phyloP scores from a whole-genome alignment of 2,113 vertebrate species.

The Pardalotus punctatus region DNA sequence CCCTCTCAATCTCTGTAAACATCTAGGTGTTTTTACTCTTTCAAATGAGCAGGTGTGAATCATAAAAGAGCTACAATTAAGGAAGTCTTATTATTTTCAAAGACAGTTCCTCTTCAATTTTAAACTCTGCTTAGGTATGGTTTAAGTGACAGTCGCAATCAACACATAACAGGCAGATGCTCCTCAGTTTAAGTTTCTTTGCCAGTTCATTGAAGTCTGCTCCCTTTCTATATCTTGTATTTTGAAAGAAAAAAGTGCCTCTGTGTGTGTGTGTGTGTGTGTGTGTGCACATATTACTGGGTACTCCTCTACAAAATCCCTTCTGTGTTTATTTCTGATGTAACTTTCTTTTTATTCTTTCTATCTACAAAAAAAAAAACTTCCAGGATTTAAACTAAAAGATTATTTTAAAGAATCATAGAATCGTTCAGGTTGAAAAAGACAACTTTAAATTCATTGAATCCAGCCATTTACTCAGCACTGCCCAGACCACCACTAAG shows the following conservation, averaged over 20 bases:
- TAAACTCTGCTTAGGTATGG: neutral
- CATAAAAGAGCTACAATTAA: neutral
- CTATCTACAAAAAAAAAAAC: neutral
- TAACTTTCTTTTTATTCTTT: neutral
- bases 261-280: rapidly evolving
- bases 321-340: neutral
- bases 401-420: neutral
- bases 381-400: neutral
- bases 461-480: neutral
- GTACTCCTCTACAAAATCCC: neutral
- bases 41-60: slow-evolving; percentile 2
- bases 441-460: neutral
- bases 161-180: neutral
- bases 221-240: neutral
- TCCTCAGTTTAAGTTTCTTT: neutral
- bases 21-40: neutral
- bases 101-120: neutral
- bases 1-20: neutral
- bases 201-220: neutral
- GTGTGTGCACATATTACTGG: rapidly evolving
- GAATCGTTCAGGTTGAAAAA: neutral
- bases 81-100: neutral
- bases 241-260: neutral
- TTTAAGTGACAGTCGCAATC: neutral
- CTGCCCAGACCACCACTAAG: neutral